Evolutionary conservation across 2,113 vertebrate genomes (phyloP), one percentile per base, ranked within the genome.

Genomic region (Myxocyprinus asiaticus): DNA sequence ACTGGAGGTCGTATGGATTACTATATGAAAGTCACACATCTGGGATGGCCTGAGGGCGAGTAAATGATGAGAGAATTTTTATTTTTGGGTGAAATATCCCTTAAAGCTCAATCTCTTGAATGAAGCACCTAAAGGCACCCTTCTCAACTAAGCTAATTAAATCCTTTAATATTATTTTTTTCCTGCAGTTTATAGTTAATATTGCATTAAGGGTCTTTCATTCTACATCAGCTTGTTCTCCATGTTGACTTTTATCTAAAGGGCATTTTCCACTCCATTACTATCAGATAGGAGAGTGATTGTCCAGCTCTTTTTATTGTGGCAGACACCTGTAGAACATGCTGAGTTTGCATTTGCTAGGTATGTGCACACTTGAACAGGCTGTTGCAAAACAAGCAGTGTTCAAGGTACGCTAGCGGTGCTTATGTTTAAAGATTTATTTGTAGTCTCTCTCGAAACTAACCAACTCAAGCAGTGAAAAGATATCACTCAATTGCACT

Each of bases 211-310:
- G 12, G 0, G 4, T 43, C 7, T 22, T 15, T 42, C 12, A 10
- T 45, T 63, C 14, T 12, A 12, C 43, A 14, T 12, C 5, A 59
- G 4, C 15, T 56, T 65, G 50, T 48, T 22, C 11, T 58, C 47
- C 64, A 48, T 6, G 12, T 12, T 55, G 59, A 44, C 43, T 51
- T 78, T n/a, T 48, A 14, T 67, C 33, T 47, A 56, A 55, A 80
- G 58, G 42, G 47, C 7, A 15, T 77, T 33, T 84, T 81, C 64
- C 51, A 71, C 51, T 77, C 33, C 33, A 78, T 81, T 81, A 58
- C 56, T 22, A 64, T 48, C 14, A 50, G 47, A 83, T 42, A 63
- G 17, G 63, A 33, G 47, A 72, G 48, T 74, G 63, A 67, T 68
- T 74, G 17, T 67, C 63, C 45, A 48, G 56, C 58, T 64, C 22